A percentile compares a stretch with the other conserved stretches of the same genome.
These are phyloP conservation scores for Drosophila meridiana DNA, from an alignment of 2,888 invertebrate species.

Conservation along the genomic window DNA sequence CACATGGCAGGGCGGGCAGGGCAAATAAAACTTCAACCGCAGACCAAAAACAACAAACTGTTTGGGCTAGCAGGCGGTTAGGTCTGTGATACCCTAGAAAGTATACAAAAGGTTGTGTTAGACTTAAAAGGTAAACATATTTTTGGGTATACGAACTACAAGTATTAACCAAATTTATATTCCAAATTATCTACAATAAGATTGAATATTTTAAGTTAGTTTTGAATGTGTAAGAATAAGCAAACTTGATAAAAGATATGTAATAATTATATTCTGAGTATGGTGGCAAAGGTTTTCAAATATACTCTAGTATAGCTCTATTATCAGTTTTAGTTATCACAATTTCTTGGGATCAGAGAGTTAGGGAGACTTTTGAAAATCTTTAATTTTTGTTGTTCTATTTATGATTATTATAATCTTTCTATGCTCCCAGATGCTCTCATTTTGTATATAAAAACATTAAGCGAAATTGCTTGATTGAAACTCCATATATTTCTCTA, in stretches of 20 bases:
- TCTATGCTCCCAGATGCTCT: too few species aligned
- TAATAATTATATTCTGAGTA: background rate
- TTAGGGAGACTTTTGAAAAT: too few species aligned
- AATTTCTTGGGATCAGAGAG: too few species aligned
- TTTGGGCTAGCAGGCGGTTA: background rate
- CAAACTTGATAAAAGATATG: too few species aligned
- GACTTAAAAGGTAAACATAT: background rate
- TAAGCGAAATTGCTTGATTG: too few species aligned
- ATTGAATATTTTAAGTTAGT: background rate
- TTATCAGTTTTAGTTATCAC: too few species aligned
- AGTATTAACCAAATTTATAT: background rate
- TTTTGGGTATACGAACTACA: background rate
- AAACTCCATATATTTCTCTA: too few species aligned
- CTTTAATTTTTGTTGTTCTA: too few species aligned
- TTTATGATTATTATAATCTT: too few species aligned
- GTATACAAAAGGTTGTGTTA: background rate
- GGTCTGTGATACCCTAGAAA: constrained; percentile 6
- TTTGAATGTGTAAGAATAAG: background rate
- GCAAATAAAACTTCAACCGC: constrained; percentile 39
- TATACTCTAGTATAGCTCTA: too few species aligned
- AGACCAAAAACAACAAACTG: constrained; percentile 30
- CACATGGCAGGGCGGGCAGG: constrained; percentile 20
- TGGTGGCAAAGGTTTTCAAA: too few species aligned
- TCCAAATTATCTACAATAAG: background rate
- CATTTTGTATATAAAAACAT: too few species aligned